A percentile compares a stretch with the other conserved stretches of the same genome.
Conservation (phyloP, 2,113 vertebrate species). For the Urocolius indicus region DNA sequence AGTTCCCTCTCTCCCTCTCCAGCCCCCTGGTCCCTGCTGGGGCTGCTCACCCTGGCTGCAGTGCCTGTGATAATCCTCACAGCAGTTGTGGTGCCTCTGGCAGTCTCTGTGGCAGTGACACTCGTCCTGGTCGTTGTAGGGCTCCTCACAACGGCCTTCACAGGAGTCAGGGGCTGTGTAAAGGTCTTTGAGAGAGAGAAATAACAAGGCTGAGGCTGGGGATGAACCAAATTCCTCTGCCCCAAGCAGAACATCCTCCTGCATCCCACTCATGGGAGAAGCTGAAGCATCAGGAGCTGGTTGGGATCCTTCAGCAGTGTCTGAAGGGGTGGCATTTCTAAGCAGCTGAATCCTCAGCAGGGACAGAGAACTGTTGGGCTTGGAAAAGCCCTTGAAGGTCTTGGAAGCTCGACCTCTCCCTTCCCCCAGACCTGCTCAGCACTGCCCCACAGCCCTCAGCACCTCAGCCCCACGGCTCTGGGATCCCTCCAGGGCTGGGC, state of each 20-base stretch:
- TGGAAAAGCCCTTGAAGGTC: too few species aligned
- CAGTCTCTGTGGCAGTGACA: conserved; percentile 85
- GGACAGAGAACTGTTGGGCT: too few species aligned
- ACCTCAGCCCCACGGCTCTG: too few species aligned
- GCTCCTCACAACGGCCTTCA: conserved; percentile 79
- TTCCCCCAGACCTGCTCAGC: too few species aligned
- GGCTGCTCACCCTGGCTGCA: conserved; percentile 74
- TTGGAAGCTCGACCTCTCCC: too few species aligned
- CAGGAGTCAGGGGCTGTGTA: conserved; percentile 77
- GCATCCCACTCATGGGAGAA: not conserved
- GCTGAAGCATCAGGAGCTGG: not conserved
- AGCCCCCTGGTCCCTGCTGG: accelerated
- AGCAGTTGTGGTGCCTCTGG: conserved; percentile 73
- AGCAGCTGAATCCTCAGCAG: accelerated
- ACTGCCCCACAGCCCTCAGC: too few species aligned
- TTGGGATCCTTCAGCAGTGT: accelerated
- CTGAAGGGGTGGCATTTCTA: not conserved
- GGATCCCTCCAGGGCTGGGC: too few species aligned
- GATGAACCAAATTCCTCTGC: accelerated
- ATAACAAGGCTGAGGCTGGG: not conserved
- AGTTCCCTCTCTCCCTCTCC: too few species aligned
- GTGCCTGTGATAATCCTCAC: conserved; percentile 71
- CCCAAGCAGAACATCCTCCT: not conserved
- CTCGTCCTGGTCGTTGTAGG: conserved; percentile 71
- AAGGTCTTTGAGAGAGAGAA: conserved; percentile 18